A percentile compares a stretch with the other conserved stretches of the same genome.
phyloP scores from a whole-genome alignment of 2,113 vertebrate genomes.

The Cygnus atratus region DNA sequence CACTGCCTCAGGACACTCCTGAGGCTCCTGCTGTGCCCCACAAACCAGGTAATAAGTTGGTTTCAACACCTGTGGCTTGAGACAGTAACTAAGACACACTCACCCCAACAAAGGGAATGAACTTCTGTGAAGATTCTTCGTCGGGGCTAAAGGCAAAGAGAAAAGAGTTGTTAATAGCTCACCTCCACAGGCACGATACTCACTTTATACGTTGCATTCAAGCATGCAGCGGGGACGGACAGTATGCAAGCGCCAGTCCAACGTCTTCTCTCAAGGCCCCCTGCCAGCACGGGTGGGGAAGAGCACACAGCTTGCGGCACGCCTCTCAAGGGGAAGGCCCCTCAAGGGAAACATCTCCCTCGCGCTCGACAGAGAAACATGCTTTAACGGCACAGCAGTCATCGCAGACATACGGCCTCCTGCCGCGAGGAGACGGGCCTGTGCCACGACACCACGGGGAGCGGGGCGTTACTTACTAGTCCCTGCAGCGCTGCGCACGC shows the following conservation, averaged over 20 bases:
- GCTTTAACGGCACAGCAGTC: constrained; percentile 38
- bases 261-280: not conserved
- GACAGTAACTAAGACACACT: constrained; percentile 41
- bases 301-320: not conserved
- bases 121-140: constrained; percentile 97
- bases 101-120: constrained; percentile 97
- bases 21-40: not conserved
- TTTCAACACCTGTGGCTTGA: not conserved
- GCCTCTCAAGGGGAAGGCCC: not conserved
- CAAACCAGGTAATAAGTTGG: not conserved
- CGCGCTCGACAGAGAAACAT: constrained; percentile 42
- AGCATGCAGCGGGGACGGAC: constrained; percentile 68
- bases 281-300: constrained; percentile 1
- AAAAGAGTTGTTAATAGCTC: constrained; percentile 26
- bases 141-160: constrained; percentile 83
- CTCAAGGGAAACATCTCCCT: not conserved
- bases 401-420: constrained; percentile 20
- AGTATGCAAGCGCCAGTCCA: constrained; percentile 49
- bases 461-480: constrained; percentile 26
- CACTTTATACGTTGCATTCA: constrained; percentile 15
- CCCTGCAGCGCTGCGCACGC: not conserved
- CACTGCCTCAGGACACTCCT: not conserved
- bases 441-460: constrained; percentile 26
- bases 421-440: not conserved
- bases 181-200: not conserved